A percentile compares a stretch with the other conserved stretches of the same genome.
These are phyloP conservation scores for Drosophila seguyi DNA, from an alignment of 1,140 invertebrate species.

Conservation along the genomic window DNA sequence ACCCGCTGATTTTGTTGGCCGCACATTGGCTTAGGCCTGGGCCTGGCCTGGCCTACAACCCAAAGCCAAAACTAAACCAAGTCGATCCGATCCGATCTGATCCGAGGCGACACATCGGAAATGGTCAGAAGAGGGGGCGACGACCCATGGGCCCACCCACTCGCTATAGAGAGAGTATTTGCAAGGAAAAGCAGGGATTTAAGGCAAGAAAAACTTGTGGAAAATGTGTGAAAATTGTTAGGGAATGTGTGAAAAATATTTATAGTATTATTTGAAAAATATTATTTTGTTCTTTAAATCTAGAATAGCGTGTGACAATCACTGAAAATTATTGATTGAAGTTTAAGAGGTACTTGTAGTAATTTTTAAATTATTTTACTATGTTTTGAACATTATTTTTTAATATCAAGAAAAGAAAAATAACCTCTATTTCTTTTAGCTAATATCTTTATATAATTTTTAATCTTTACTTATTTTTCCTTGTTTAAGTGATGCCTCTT, in stretches of 20 bases:
- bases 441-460: background rate
- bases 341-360: background rate
- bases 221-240: background rate
- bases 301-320: background rate
- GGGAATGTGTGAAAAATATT: conserved; percentile 1
- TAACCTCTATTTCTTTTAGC: no score
- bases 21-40: conserved; percentile 57
- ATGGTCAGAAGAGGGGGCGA: conserved; percentile 9
- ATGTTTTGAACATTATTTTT: background rate
- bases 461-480: background rate
- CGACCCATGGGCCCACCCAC: conserved; percentile 58
- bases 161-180: conserved; percentile 16
- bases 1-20: conserved; percentile 73
- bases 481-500: no score
- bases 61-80: conserved; percentile 33
- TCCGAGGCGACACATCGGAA: conserved; percentile 7
- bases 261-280: background rate
- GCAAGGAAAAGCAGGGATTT: background rate
- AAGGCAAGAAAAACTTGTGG: background rate
- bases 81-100: conserved; percentile 7
- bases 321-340: background rate
- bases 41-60: conserved; percentile 9
- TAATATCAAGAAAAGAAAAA: no score
- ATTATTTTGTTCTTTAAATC: background rate
- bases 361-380: background rate